Percentiles rank a stretch among this genome's conserved stretches.
These are phyloP conservation scores for Rhynchotus rufescens DNA, from an alignment of 2,797 vertebrate species.

Conservation along the genomic window DNA sequence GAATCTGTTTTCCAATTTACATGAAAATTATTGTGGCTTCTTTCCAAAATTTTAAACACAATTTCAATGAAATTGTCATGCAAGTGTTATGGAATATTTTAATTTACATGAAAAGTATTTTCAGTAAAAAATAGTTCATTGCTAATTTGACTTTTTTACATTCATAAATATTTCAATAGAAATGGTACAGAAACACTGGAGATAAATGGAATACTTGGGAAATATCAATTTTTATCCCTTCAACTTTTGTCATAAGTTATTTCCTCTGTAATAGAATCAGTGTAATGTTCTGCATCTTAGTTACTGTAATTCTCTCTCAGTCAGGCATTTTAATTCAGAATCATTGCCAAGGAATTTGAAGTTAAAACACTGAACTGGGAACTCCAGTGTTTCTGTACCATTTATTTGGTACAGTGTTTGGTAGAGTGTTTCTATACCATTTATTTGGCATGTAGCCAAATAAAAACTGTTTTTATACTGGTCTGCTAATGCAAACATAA, in stretches of 20 bases:
- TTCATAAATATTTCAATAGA: background rate
- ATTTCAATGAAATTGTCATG: background rate
- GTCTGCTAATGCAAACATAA: accelerated
- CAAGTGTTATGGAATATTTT: background rate
- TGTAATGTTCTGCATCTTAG: background rate
- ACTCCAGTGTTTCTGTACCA: background rate
- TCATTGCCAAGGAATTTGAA: background rate
- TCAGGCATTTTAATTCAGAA: background rate
- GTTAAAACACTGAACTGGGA: background rate
- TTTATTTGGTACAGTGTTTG: too few species aligned
- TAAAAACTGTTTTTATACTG: too few species aligned
- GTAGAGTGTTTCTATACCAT: too few species aligned
- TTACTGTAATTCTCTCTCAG: background rate
- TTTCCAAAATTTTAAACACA: background rate
- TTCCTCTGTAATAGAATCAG: accelerated
- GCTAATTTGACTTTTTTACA: background rate
- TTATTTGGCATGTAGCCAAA: too few species aligned
- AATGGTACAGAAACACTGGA: background rate
- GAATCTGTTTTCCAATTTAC: background rate
- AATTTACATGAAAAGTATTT: background rate
- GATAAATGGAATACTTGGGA: background rate
- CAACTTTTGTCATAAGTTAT: background rate
- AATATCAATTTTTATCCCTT: accelerated
- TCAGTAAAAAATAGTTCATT: accelerated
- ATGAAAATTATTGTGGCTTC: background rate